A percentile compares a stretch with the other conserved stretches of the same genome.
Conservation (phyloP, 1,140 invertebrate genomes). For the Zaprionus taronus region DNA sequence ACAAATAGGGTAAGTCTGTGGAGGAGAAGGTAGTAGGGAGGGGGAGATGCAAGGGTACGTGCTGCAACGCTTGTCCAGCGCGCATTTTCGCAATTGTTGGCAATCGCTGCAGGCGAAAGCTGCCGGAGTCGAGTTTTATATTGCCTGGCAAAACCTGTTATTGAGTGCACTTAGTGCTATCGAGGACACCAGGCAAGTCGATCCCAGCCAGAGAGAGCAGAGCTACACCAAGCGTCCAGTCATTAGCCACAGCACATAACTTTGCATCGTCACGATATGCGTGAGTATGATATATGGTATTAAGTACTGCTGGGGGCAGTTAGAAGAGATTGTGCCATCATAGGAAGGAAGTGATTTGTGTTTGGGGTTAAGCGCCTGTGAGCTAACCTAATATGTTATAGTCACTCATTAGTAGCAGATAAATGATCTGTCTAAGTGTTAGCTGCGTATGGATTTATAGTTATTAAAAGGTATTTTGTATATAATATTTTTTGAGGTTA, state of each 20-base stretch:
- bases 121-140: conserved; percentile 5
- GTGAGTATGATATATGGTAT: background rate
- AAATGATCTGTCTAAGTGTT: too few species aligned
- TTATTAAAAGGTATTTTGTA: too few species aligned
- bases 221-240: background rate
- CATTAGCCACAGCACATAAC: background rate
- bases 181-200: conserved; percentile 4
- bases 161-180: conserved; percentile 35
- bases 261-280: background rate
- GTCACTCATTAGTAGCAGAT: too few species aligned
- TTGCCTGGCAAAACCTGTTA: conserved; percentile 14
- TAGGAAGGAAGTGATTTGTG: background rate
- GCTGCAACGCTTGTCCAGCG: conserved; percentile 3
- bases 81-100: conserved; percentile 27
- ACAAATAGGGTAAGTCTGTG: conserved; percentile 15
- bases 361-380: background rate
- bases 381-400: background rate
- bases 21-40: too few species aligned
- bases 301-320: background rate
- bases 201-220: background rate
- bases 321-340: background rate
- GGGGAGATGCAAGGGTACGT: background rate
- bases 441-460: too few species aligned
- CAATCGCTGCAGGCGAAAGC: conserved; percentile 14
- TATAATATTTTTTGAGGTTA: background rate